A percentile compares a stretch with the other conserved stretches of the same genome.
Conservation (phyloP, 1,140 invertebrate genomes). For the Cotesia vestalis region DNA sequence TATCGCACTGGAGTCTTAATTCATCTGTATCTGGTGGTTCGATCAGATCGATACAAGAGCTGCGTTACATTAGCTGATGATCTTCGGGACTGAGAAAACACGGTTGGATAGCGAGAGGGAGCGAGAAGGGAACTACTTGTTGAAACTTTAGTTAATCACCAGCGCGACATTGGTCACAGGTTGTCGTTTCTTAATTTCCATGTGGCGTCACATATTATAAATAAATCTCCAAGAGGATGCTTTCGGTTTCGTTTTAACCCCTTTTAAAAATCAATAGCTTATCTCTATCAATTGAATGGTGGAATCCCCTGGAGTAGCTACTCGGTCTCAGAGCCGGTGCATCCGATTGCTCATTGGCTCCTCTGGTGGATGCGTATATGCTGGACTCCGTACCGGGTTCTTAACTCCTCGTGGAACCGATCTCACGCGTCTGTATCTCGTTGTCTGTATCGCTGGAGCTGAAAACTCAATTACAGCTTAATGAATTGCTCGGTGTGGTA, state of each 20-base stretch:
- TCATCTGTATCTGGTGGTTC: conserved; percentile 18
- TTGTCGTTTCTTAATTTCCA: conserved; percentile 29
- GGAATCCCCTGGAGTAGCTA: neutral
- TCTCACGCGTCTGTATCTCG: conserved; percentile 36
- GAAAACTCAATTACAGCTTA: conserved; percentile 49
- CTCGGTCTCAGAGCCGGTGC: too few relatives aligned
- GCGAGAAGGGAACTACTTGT: conserved; percentile 35
- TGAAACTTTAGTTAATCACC: conserved; percentile 47
- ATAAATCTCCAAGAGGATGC: neutral
- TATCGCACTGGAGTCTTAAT: conserved; percentile 20
- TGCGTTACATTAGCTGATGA: conserved; percentile 14
- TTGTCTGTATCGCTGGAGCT: conserved; percentile 39
- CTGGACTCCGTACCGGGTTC: too few relatives aligned
- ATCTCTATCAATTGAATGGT: conserved; percentile 3
- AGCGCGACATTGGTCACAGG: conserved; percentile 46
- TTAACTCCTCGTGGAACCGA: neutral
- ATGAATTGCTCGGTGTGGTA: conserved; percentile 42
- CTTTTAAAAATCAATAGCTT: conserved; percentile 20
- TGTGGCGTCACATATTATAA: conserved; percentile 6
- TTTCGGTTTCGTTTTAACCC: conserved; percentile 4
- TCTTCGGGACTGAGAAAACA: neutral
- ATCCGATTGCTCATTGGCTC: too few relatives aligned
- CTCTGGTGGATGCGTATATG: too few relatives aligned
- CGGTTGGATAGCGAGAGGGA: neutral
- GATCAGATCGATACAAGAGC: conserved; percentile 25